Percentiles rank a stretch among this genome's conserved stretches.
Evolutionary conservation across 2,797 vertebrate species (phyloP).

Genomic region (Champsocephalus esox): DNA sequence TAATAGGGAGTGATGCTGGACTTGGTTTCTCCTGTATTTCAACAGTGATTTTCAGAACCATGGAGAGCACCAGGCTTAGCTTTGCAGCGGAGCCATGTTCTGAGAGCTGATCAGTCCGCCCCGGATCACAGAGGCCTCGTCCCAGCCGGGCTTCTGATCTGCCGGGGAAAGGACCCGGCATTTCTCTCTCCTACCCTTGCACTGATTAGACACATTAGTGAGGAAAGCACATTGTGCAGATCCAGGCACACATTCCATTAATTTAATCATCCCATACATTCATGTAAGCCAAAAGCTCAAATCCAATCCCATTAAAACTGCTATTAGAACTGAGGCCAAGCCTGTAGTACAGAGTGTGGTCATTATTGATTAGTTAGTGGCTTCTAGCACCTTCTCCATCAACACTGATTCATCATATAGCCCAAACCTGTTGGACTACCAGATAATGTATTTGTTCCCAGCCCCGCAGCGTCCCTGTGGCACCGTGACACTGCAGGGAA

Average conservation of each 20-base stretch:
- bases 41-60: constrained; percentile 71
- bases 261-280: constrained; percentile 59
- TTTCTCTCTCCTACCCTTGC: neutral
- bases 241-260: constrained; percentile 55
- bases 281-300: constrained; percentile 54
- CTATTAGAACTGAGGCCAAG: constrained; percentile 44
- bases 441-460: constrained; percentile 27
- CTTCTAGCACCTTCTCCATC: constrained; percentile 50
- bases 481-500: constrained; percentile 7
- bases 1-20: constrained; percentile 5
- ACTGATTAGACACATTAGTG: constrained; percentile 44
- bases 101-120: constrained; percentile 58
- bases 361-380: constrained; percentile 48
- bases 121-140: constrained; percentile 46
- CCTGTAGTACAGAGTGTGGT: constrained; percentile 25
- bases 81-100: constrained; percentile 44
- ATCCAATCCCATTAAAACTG: constrained; percentile 60
- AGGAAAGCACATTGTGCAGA: constrained; percentile 53
- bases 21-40: neutral
- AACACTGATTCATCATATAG: constrained; percentile 44
- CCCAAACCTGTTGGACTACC: constrained; percentile 27
- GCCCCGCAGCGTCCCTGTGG: constrained; percentile 4
- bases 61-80: constrained; percentile 66
- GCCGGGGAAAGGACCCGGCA: constrained; percentile 19
- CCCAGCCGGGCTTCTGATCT: constrained; percentile 50